Percentiles rank a stretch among this genome's conserved stretches.
Conservation (phyloP, 2,113 vertebrate genomes). For the Dasyprocta punctata region DNA sequence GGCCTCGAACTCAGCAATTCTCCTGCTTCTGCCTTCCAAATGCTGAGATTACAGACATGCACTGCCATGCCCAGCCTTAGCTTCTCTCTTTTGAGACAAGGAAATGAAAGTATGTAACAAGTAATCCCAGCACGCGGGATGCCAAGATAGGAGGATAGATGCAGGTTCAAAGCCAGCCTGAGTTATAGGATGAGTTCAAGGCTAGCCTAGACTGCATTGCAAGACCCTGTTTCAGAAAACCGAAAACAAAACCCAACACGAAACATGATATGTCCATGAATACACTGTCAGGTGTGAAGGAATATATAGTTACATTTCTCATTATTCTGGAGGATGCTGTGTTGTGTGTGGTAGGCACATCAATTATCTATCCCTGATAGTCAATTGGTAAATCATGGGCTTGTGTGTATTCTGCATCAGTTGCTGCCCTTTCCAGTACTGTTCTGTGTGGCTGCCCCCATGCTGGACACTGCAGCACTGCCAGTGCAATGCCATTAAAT, state of each 20-base stretch:
- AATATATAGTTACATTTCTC: background rate
- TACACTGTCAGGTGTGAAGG: background rate
- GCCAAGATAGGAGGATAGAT: background rate
- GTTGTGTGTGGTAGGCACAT: background rate
- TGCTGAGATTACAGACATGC: background rate
- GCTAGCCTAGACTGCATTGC: background rate
- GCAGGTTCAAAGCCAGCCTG: background rate
- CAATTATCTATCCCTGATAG: background rate
- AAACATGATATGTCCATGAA: background rate
- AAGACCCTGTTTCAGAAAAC: background rate
- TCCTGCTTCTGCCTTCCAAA: background rate
- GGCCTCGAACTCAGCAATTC: background rate
- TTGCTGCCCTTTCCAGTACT: background rate
- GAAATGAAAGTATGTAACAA: background rate
- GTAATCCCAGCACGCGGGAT: background rate
- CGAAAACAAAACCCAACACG: background rate
- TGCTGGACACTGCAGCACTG: background rate
- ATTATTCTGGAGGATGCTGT: conserved; percentile 4
- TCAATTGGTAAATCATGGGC: background rate
- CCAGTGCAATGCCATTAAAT: background rate
- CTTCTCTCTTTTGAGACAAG: background rate
- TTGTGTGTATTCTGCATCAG: background rate
- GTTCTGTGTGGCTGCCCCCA: background rate
- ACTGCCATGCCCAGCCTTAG: background rate
- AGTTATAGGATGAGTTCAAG: background rate